Evolutionary conservation across 1,140 invertebrate genomes (phyloP), one percentile per base, ranked within the genome.

Genomic region (Aphelenchoides fujianensis): DNA sequence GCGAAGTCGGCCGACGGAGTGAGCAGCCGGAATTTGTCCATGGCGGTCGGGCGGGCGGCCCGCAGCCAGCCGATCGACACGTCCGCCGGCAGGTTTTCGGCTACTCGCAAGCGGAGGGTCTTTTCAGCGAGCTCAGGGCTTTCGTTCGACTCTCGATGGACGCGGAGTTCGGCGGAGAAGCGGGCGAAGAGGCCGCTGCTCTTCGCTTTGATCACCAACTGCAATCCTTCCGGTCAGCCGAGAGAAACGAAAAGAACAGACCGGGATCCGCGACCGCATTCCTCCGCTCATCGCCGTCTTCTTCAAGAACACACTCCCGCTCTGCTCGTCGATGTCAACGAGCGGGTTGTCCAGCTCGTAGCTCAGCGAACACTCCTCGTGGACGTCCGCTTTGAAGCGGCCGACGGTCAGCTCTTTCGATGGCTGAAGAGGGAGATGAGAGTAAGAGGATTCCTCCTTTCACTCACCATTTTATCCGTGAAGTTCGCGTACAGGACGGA

Each of bases 81-180:
- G 23, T 59, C 55, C 12, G 55, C 5, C 23, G 28, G 28, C 34
- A 30, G 55, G 34, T 59, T 59, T 32, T 59, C 55, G 5, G 5
- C 19, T 7, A 59, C 34, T 59, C 34, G 55, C 12, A 7, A 59
- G 34, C 34, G 55, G 7, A 59, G 34, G 28, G 28, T 27, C 7
- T 59, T 59, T 59, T 59, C 55, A 5, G 19, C 5, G 5, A 59
- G 34, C 23, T 48, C 12, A 48, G 41, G 19, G 28, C 19, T 23
- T 7, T 59, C 55, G 28, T 27, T 59, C 5, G 5, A 5, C 5
- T 59, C 19, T 27, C 5, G 23, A 48, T 59, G 5, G 34, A 59
- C 55, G 28, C 55, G 55, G 27, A 59, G 19, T 59, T 59, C 55
- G 19, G 55, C 55, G 34, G 55, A 59, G 7, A 59, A 59, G 5